Evolutionary conservation across 2,797 vertebrate species (phyloP).

Genomic region (Megalops cyprinoides): DNA sequence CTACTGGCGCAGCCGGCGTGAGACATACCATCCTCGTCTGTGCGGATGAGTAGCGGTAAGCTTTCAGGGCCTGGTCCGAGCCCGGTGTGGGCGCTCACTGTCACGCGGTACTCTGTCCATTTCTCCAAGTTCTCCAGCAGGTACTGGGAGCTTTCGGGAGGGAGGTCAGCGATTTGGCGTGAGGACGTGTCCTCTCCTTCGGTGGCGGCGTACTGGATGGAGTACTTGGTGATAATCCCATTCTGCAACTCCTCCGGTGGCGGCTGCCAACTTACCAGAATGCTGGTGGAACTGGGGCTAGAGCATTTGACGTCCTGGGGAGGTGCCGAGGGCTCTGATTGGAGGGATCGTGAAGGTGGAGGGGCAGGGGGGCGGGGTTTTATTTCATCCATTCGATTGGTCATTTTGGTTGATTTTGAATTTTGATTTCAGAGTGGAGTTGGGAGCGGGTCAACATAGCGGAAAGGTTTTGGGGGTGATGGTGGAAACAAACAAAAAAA

Average conservation of each 20-base stretch:
- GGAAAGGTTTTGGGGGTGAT: conserved; percentile 76
- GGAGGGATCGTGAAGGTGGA: conserved; percentile 42
- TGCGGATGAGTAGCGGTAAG: conserved; percentile 91
- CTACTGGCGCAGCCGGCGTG: conserved; percentile 62
- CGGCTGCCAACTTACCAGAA: conserved; percentile 98
- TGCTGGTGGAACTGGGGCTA: conserved; percentile 94
- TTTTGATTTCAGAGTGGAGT: conserved; percentile 67
- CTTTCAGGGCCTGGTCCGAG: conserved; percentile 93
- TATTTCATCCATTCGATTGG: conserved; percentile 50
- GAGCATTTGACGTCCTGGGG: conserved; percentile 94
- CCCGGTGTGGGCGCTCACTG: conserved; percentile 87
- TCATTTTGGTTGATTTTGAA: conserved; percentile 32
- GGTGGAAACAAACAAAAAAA: conserved; percentile 74
- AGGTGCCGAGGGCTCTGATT: conserved; percentile 92
- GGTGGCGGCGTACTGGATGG: conserved; percentile 85
- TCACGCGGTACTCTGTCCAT: conserved; percentile 95
- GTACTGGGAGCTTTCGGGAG: conserved; percentile 81
- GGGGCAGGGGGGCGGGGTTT: not conserved
- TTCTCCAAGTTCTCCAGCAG: conserved; percentile 94
- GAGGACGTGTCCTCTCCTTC: conserved; percentile 84
- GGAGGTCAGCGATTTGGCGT: conserved; percentile 81
- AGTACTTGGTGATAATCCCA: conserved; percentile 88
- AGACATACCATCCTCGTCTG: conserved; percentile 98
- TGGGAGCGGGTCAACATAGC: conserved; percentile 80
- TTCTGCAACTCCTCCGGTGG: conserved; percentile 91